Percentiles rank a stretch among this genome's conserved stretches.
phyloP scores from a whole-genome alignment of 2,888 invertebrate species.

The Scelioninae gen. 1 region DNA sequence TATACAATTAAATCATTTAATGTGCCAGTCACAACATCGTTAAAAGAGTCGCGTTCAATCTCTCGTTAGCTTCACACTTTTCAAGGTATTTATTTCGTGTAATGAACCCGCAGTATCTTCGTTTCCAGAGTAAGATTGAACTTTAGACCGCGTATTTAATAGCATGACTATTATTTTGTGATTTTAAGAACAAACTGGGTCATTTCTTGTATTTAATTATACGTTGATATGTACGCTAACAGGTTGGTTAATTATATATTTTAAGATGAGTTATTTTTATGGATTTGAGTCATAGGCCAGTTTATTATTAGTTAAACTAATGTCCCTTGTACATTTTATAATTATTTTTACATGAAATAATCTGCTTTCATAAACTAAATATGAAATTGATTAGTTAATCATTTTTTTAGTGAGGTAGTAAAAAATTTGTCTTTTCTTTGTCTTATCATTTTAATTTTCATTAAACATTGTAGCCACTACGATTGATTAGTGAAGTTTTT shows the following conservation, averaged over 20 bases:
- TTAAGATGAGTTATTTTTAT: neutral
- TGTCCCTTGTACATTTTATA: neutral
- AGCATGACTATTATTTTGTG: neutral
- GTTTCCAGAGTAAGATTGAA: neutral
- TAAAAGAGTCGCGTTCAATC: slow-evolving; percentile 23
- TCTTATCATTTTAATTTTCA: no score
- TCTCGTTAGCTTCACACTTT: slow-evolving; percentile 8
- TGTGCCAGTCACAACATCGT: slow-evolving; percentile 13
- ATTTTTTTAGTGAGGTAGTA: neutral
- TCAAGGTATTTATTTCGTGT: neutral
- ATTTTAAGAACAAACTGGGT: no score
- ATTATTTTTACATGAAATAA: neutral
- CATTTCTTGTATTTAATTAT: slow-evolving; percentile 6
- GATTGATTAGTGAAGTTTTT: no score
- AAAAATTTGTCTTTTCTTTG: no score
- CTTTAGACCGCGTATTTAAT: neutral
- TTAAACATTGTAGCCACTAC: no score
- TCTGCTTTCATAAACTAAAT: neutral
- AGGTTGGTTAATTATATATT: neutral
- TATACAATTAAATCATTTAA: slow-evolving; percentile 45
- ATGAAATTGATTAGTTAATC: neutral
- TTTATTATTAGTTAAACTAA: neutral
- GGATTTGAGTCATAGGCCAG: neutral
- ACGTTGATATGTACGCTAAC: neutral
- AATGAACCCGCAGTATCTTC: neutral